Evolutionary conservation across 2,888 invertebrate genomes (phyloP), one percentile per base, ranked within the genome.

Genomic region (Dasysyrphus albostriatus): DNA sequence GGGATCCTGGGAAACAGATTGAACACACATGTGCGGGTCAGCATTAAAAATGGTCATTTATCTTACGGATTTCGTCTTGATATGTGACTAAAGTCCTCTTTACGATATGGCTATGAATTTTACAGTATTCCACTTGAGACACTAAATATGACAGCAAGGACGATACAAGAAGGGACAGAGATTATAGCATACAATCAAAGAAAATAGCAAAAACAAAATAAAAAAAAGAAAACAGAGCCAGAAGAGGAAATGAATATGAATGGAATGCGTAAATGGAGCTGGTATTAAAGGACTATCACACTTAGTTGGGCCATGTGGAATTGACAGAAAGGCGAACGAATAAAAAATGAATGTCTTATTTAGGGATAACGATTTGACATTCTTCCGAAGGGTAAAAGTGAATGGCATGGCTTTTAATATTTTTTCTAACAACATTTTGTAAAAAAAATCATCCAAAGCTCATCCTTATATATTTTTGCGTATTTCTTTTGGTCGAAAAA

Each of bases 21-120:
- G 65, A 42, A 75, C 87, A 87, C 63, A 58, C 24, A 24, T 24
- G 24, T 37, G 19, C 19, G 37, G 16, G 83, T 87, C 83, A 87
- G 75, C 42, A 67, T 49, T 24, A 70, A 75, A 82, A 79, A 82
- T 58, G 83, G 83, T 79, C 87, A 83, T 87, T 83, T 87, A 87
- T 87, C 87, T 83, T 87, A 44, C 32, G 58, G 78, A 72, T 63
- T 72, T 67, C 16, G 34, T 19, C 32, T 69, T 58, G 56, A 81
- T 81, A 67, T 34, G 37, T 14, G 24, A 39, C 39, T 19, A 59
- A 59, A 29, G 34, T 77, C 70, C 58, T 49, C 61, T 83, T 87
- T 83, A 82, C 59, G 83, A 78, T 72, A 87, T 67, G 74, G 65
- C 83, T 72, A 87, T 87, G 87, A 87, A 87, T 87, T 83, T 87